Evolutionary conservation across 2,113 vertebrate genomes (phyloP).

Genomic region (Cygnus buccinator): DNA sequence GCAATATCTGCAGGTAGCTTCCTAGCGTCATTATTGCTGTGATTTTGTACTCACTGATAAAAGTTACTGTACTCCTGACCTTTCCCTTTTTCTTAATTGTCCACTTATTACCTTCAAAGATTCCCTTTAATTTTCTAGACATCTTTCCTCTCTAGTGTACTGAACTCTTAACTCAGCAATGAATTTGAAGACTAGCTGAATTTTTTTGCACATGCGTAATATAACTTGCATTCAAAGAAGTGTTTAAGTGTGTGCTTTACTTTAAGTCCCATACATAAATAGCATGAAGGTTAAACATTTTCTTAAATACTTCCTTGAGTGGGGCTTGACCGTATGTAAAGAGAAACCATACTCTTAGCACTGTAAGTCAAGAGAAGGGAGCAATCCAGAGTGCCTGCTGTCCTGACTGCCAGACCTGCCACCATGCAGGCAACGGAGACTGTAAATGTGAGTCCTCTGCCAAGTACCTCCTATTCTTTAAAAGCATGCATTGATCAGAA

Average conservation of each 20-base stretch:
- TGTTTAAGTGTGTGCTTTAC: background rate
- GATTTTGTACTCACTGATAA: background rate
- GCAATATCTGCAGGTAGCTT: background rate
- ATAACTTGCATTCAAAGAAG: background rate
- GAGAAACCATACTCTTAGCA: background rate
- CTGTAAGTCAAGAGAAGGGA: background rate
- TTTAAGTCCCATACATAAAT: conserved; percentile 16
- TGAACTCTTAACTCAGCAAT: background rate
- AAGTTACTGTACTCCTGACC: background rate
- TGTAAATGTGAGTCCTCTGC: background rate
- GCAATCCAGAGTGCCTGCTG: background rate
- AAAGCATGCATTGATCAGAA: background rate
- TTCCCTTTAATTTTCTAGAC: background rate
- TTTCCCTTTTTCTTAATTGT: background rate
- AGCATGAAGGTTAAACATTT: conserved; percentile 52
- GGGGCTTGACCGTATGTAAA: background rate
- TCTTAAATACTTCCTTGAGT: background rate
- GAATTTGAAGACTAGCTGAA: background rate
- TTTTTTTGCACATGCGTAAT: background rate
- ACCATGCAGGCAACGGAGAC: background rate
- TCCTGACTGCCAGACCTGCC: background rate
- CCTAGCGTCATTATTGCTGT: background rate
- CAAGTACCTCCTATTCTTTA: background rate
- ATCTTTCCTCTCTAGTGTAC: background rate
- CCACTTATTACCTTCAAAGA: background rate